Conservation (phyloP, 2,113 vertebrate genomes). For the Psophia crepitans region DNA sequence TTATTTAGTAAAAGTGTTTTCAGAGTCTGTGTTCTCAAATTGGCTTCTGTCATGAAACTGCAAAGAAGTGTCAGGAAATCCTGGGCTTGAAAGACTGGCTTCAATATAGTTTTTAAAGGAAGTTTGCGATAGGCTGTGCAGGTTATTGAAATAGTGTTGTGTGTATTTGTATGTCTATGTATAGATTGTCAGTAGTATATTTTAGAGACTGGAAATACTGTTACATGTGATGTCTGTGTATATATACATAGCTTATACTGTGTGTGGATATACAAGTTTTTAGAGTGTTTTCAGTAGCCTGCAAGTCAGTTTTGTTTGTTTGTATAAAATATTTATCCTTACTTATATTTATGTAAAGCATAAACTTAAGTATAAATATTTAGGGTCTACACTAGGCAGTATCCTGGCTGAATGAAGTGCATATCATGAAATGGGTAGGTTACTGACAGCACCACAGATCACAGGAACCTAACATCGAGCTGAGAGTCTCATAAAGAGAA, state of each 20-base stretch:
- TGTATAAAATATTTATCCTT: not conserved
- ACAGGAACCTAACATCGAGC: not conserved
- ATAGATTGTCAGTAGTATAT: not conserved
- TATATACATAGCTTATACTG: not conserved
- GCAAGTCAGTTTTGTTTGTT: not conserved
- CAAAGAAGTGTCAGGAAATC: not conserved
- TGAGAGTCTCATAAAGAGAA: not conserved
- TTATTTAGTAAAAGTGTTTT: not conserved
- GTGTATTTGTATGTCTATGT: not conserved
- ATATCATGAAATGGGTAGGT: not conserved
- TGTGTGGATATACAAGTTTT: not conserved
- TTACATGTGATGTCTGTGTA: not conserved
- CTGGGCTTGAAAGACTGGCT: not conserved
- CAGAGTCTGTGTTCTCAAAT: not conserved
- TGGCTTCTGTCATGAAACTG: not conserved
- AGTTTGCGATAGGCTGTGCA: not conserved
- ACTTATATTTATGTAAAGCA: not conserved
- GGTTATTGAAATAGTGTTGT: not conserved
- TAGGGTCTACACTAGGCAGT: not conserved
- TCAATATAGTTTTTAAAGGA: not conserved
- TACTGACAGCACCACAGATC: not conserved
- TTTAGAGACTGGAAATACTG: not conserved
- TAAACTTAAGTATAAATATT: not conserved
- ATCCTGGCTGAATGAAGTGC: not conserved
- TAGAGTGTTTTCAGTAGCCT: not conserved